These are phyloP conservation scores for Bergia sp. DNA, from an alignment of 92 coral and sea anemone genomes.

Conservation along the genomic window DNA sequence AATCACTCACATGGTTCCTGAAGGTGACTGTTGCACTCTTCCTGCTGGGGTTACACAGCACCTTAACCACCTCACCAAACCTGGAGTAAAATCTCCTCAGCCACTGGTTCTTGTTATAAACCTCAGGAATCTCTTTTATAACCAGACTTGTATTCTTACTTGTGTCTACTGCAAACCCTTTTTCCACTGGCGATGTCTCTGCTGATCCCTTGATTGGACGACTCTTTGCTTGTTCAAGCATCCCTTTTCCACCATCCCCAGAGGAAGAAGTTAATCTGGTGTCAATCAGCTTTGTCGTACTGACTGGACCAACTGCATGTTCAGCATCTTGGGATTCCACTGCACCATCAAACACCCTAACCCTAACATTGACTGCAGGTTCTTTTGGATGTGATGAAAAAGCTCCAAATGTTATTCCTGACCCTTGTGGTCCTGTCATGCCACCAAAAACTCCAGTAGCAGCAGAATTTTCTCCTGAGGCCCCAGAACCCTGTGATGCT, in stretches of 20 bases:
- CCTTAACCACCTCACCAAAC: conserved; percentile 86
- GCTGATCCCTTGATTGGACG: conserved; percentile 3
- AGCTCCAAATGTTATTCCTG: conserved; percentile 24
- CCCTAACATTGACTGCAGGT: not conserved
- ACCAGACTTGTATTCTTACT: conserved; percentile 73
- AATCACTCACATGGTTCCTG: conserved; percentile 80
- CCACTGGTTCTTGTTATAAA: conserved; percentile 74
- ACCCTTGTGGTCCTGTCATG: not conserved
- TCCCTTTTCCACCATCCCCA: not conserved
- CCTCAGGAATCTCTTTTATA: conserved; percentile 77
- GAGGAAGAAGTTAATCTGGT: not conserved
- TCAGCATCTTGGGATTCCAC: not conserved
- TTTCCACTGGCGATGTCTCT: not conserved
- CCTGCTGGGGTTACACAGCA: conserved; percentile 65
- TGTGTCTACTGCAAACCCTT: conserved; percentile 47
- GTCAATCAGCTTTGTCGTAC: not conserved
- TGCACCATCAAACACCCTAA: conserved; percentile 6
- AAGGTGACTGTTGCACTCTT: conserved; percentile 81
- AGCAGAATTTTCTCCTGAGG: not conserved
- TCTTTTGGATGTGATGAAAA: not conserved
- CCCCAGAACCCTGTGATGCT: not conserved
- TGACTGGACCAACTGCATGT: not conserved
- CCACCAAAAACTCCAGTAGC: conserved; percentile 8
- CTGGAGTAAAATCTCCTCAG: conserved; percentile 75
- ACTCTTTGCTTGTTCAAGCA: not conserved